These are phyloP conservation scores for Meloidogyne chitwoodi DNA, from an alignment of 1,140 invertebrate species.

Conservation along the genomic window DNA sequence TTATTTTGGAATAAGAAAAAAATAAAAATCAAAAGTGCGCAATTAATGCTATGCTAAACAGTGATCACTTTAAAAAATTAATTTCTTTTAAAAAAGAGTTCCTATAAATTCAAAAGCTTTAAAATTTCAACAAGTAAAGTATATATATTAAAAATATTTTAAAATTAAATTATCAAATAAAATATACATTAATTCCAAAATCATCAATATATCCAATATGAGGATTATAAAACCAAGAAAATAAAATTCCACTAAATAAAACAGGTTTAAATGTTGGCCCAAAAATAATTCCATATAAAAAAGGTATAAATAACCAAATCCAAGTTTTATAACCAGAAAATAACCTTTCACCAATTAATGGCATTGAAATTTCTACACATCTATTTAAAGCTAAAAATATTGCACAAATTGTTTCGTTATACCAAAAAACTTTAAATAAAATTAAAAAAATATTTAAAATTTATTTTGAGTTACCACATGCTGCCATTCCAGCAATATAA, in stretches of 20 bases:
- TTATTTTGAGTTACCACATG: background rate
- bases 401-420: background rate
- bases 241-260: constrained; percentile 19
- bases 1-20: no score
- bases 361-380: constrained; percentile 17
- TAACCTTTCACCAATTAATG: background rate
- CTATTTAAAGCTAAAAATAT: constrained; percentile 16
- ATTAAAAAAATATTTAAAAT: background rate
- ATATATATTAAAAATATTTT: no score
- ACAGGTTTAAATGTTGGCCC: constrained; percentile 5
- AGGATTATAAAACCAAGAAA: constrained; percentile 27
- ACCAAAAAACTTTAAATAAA: background rate
- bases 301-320: constrained; percentile 8
- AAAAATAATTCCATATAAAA: background rate
- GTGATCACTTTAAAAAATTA: no score
- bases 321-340: constrained; percentile 14
- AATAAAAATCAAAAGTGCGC: no score
- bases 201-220: constrained; percentile 21
- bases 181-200: background rate
- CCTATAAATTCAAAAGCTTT: no score
- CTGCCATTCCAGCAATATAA: background rate
- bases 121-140: no score
- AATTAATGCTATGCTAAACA: no score
- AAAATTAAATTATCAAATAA: background rate
- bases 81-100: no score